These are phyloP conservation scores for Macrophya annulata DNA, from an alignment of 2,888 invertebrate genomes.

Conservation along the genomic window DNA sequence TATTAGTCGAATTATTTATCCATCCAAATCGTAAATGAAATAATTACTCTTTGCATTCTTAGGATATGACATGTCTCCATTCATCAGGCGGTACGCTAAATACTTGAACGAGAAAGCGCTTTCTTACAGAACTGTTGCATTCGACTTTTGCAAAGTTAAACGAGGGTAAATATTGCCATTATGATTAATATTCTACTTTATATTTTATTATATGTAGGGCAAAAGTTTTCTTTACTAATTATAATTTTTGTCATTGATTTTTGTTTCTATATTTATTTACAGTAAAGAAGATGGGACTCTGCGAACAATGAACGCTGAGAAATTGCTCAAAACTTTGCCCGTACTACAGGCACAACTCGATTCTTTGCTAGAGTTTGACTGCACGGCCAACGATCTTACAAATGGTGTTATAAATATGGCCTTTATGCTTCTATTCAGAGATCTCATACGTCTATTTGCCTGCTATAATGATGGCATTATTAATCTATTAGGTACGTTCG, in stretches of 20 bases:
- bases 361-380: constrained; percentile 97
- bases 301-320: constrained; percentile 98
- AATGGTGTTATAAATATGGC: constrained; percentile 99
- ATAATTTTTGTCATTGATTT: neutral
- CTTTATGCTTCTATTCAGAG: constrained; percentile 99
- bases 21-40: neutral
- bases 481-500: constrained; percentile 89
- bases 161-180: constrained; percentile 88
- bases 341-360: constrained; percentile 97
- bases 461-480: constrained; percentile 99
- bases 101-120: constrained; percentile 99
- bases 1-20: neutral
- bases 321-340: constrained; percentile 97
- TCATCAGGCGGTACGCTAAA: constrained; percentile 98
- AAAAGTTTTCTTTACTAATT: neutral
- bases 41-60: constrained; percentile 69
- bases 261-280: constrained; percentile 61
- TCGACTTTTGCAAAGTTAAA: constrained; percentile 99
- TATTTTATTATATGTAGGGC: neutral
- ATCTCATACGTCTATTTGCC: constrained; percentile 99
- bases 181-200: neutral
- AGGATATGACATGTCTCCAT: constrained; percentile 99
- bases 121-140: constrained; percentile 98
- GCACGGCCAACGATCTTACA: constrained; percentile 96
- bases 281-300: constrained; percentile 98